Base-by-base conservation (phyloP, 2,888 invertebrate genomes). In the Coecobrya sp. region DNA sequence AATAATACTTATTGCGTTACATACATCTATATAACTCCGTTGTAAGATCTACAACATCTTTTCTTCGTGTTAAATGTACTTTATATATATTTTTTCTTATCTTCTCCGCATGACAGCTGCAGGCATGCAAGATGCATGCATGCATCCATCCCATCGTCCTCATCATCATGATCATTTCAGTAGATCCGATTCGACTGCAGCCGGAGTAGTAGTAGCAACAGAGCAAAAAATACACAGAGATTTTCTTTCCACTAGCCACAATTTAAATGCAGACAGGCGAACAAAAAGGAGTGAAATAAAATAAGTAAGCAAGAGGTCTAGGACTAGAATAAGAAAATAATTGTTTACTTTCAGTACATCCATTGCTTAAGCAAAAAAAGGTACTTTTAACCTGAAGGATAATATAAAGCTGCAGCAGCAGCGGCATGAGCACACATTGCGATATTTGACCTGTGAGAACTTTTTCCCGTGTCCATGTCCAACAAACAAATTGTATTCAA, bases 361-460 rank as follows among this genome's bases (percentile, higher is more conserved):
- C n/a, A 27, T 30, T 68, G 68, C 68, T 5, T 19, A 36, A 7
- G 36, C 36, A 36, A 36, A 36, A n/a, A 36, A 36, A 36, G 36
- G 36, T 36, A 36, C 36, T 36, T 36, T 36, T 36, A 36, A 36
- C 7, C 36, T 36, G 36, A 36, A 49, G 49, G 49, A 49, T 49
- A 16, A 42, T 49, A 49, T 13, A 49, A 1, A 10, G 7, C 36
- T n/a, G 19, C 55, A 13, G 52, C 52, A 52, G 16, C n/a, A n/a
- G 11, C 8, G 3, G 19, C 55, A 11, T 7, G n/a, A 0, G 27
- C 25, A n/a, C 36, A n/a, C 42, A 1, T 65, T 79, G 45, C 79
- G 86, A 91, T 86, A 91, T 91, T 91, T 91, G 91, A 91, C 86
- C 91, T 91, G 86, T 91, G 86, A 91, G 91, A 91, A 91, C 73